Evolutionary conservation across 2,113 vertebrate genomes (phyloP).

Genomic region (Leucoraja erinaceus): DNA sequence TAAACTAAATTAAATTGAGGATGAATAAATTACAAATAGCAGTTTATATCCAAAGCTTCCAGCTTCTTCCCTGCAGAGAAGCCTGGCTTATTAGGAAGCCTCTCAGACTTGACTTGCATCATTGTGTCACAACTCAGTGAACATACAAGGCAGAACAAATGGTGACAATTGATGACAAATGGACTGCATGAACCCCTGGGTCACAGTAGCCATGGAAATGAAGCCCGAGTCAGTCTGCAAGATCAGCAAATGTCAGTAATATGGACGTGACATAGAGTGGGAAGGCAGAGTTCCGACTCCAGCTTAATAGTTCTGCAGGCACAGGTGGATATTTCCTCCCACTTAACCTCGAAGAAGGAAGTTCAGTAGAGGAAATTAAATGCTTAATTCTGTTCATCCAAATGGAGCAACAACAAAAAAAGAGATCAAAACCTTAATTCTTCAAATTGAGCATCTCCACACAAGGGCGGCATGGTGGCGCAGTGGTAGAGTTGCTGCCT

Average conservation of each 20-base stretch:
- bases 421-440: conserved; percentile 27
- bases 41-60: conserved; percentile 31
- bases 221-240: conserved; percentile 46
- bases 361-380: background rate
- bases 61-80: conserved; percentile 44
- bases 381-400: conserved; percentile 10
- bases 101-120: conserved; percentile 49
- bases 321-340: conserved; percentile 42
- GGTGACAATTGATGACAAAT: conserved; percentile 91
- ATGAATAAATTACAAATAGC: conserved; percentile 39
- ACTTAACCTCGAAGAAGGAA: background rate
- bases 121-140: conserved; percentile 65
- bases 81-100: conserved; percentile 55
- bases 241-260: conserved; percentile 46
- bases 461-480: no score
- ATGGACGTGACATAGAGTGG: conserved; percentile 41
- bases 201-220: conserved; percentile 68
- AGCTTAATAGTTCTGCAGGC: conserved; percentile 44
- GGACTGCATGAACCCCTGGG: conserved; percentile 64
- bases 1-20: conserved; percentile 35
- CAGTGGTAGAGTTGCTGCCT: no score
- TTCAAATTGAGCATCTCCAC: background rate
- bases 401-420: background rate
- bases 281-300: conserved; percentile 49
- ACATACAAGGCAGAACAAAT: conserved; percentile 67